Conservation (phyloP, 2,113 vertebrate species). For the Nesospiza acunhae region DNA sequence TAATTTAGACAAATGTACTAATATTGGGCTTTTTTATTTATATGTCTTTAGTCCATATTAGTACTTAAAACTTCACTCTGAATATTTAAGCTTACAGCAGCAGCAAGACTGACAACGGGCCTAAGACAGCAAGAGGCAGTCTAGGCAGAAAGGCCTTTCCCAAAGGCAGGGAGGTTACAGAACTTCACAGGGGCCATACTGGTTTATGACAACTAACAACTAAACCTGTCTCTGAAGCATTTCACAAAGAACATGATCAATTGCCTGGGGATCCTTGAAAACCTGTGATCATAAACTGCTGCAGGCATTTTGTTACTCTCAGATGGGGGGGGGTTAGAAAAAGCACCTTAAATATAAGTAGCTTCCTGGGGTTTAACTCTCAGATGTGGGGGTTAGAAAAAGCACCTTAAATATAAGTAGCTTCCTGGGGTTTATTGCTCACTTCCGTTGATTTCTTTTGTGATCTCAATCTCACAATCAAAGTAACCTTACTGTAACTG, state of each 20-base stretch:
- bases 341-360: neutral
- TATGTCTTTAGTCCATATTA: neutral
- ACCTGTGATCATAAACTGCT: neutral
- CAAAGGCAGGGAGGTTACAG: neutral
- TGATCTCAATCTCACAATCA: neutral
- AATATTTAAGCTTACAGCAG: neutral
- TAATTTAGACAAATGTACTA: neutral
- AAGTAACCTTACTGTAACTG: neutral
- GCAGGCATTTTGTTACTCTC: neutral
- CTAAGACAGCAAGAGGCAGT: neutral
- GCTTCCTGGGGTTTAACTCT: neutral
- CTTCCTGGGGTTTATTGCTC: neutral
- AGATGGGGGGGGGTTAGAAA: neutral
- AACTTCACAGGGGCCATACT: neutral
- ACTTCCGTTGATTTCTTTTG: neutral
- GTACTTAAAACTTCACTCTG: neutral
- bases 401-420: neutral
- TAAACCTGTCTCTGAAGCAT: neutral
- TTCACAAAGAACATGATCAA: neutral
- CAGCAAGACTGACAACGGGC: neutral
- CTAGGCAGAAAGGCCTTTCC: neutral
- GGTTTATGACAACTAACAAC: neutral
- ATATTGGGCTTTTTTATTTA: neutral
- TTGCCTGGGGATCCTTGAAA: neutral
- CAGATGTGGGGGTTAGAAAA: neutral